Conservation (phyloP, 1,140 invertebrate genomes). For the Zophobas morio region DNA sequence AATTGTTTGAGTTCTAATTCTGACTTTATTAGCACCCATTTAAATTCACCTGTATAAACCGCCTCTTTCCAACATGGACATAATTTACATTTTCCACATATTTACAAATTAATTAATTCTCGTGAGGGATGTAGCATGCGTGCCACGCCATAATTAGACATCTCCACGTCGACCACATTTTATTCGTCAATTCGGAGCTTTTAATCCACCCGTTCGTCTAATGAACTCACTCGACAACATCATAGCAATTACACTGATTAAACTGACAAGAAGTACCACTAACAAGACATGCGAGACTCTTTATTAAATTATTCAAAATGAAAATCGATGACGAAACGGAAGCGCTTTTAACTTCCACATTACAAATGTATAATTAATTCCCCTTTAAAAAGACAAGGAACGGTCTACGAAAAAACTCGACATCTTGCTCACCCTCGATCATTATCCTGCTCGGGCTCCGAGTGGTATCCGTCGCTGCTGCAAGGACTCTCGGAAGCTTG, state of each 20-base stretch:
- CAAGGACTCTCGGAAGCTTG: constrained; percentile 70
- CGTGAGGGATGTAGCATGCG: background rate
- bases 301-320: constrained; percentile 3
- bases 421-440: constrained; percentile 60
- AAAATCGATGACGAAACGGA: background rate
- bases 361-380: constrained; percentile 1
- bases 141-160: constrained; percentile 12
- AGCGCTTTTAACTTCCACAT: background rate
- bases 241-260: constrained; percentile 6
- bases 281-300: background rate
- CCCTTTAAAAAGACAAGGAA: background rate
- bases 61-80: no score
- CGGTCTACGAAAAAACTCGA: no score
- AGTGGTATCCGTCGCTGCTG: constrained; percentile 83
- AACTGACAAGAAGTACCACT: constrained; percentile 4
- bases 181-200: constrained; percentile 7
- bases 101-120: background rate
- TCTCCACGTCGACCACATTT: background rate
- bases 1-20: no score
- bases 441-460: constrained; percentile 79
- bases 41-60: no score
- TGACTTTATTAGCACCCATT: no score
- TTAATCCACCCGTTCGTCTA: background rate
- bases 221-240: background rate
- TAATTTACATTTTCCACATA: no score